Conservation (phyloP, 2,113 vertebrate species). For the Eleginops maclovinus region DNA sequence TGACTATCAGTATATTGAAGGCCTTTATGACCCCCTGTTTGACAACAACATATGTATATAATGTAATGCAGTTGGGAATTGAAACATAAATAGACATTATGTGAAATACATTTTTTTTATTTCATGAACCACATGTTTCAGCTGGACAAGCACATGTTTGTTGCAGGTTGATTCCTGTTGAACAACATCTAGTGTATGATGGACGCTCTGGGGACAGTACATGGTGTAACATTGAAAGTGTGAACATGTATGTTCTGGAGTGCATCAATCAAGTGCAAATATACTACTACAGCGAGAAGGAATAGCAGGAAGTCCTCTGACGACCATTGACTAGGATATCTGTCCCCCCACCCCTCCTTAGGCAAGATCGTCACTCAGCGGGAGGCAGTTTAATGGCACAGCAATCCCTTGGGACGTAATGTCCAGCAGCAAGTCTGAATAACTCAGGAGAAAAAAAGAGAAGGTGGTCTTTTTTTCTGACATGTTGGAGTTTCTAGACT, state of each 20-base stretch:
- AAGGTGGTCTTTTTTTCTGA: too few species aligned
- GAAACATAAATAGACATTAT: slow-evolving; percentile 9
- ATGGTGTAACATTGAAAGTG: not conserved
- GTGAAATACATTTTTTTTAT: slow-evolving; percentile 10
- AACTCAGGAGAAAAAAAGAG: too few species aligned
- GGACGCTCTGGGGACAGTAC: not conserved
- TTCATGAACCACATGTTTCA: not conserved
- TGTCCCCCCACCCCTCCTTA: not conserved
- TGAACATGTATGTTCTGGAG: not conserved
- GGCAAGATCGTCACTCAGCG: too few species aligned
- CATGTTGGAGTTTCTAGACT: too few species aligned
- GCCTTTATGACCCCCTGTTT: not conserved
- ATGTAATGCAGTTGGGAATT: not conserved
- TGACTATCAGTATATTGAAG: not conserved
- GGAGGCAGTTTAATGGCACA: too few species aligned
- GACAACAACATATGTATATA: not conserved
- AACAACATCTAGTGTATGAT: not conserved
- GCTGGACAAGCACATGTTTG: not conserved
- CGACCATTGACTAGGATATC: not conserved
- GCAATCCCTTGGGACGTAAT: too few species aligned
- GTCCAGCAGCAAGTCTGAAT: too few species aligned
- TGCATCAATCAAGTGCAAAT: slow-evolving; percentile 20
- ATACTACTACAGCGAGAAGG: not conserved
- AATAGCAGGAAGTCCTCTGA: not conserved
- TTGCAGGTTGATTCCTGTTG: not conserved